Percentiles rank a stretch among this genome's conserved stretches.
Evolutionary conservation across 2,888 invertebrate species (phyloP).

Genomic region (Poecilobothrus nobilitatus): DNA sequence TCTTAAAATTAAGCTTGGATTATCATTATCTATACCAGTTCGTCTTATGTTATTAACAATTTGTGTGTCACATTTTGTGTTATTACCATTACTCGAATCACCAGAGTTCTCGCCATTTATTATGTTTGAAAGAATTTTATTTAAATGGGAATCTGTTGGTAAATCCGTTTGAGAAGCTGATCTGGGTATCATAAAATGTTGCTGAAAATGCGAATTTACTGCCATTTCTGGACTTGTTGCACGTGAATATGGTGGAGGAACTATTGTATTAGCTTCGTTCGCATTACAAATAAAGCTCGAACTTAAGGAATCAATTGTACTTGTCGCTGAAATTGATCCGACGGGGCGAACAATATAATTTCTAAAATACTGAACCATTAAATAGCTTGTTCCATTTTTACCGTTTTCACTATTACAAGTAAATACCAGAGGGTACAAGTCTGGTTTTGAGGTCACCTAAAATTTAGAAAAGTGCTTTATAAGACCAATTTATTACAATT

Average conservation of each 20-base stretch:
- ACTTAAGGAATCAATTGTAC: conserved; percentile 77
- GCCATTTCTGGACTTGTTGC: conserved; percentile 64
- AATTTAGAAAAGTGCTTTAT: background rate
- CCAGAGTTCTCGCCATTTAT: background rate
- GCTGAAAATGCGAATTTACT: conserved; percentile 39
- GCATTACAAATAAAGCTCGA: conserved; percentile 81
- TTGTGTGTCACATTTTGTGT: background rate
- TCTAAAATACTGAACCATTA: conserved; percentile 78
- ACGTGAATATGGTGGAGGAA: conserved; percentile 77
- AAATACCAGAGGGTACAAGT: conserved; percentile 75
- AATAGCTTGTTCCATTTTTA: conserved; percentile 62
- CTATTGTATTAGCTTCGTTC: conserved; percentile 75
- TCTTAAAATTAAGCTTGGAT: conserved; percentile 17
- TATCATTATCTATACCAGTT: background rate
- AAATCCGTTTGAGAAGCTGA: conserved; percentile 54
- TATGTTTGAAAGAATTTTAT: conserved; percentile 14
- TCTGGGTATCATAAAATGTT: conserved; percentile 46
- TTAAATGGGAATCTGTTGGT: conserved; percentile 25
- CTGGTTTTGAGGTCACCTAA: conserved; percentile 78
- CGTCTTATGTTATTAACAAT: background rate
- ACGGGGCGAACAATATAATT: conserved; percentile 68
- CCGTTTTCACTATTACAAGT: conserved; percentile 65
- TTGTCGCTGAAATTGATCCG: conserved; percentile 72
- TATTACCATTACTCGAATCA: conserved; percentile 14
- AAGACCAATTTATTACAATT: conserved; percentile 22